Evolutionary conservation across 2,888 invertebrate species (phyloP).

Genomic region (Philaethria dido): DNA sequence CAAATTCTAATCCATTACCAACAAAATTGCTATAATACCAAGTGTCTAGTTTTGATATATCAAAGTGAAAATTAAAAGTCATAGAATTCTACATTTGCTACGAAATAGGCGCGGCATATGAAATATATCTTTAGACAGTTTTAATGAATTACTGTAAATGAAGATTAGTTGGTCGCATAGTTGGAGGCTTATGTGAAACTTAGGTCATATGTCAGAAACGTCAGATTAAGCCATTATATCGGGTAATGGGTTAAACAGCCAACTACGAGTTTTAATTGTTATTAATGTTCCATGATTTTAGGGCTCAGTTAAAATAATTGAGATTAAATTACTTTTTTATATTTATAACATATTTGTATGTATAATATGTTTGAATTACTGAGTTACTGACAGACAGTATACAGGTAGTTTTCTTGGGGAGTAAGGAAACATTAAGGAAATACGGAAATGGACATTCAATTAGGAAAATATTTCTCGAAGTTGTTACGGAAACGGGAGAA

Average conservation of each 20-base stretch:
- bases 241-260: conserved; percentile 41
- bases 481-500: no score
- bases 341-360: neutral
- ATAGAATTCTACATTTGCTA: neutral
- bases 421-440: no score
- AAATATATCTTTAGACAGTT: conserved; percentile 18
- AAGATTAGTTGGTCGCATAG: conserved; percentile 26
- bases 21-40: no score
- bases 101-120: neutral
- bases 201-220: conserved; percentile 29
- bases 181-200: conserved; percentile 29
- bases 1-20: no score
- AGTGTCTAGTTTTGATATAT: no score
- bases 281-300: conserved; percentile 35
- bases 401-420: no score
- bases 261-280: conserved; percentile 40
- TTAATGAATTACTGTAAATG: conserved; percentile 25
- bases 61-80: no score
- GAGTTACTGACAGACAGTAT: no score
- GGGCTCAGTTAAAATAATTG: conserved; percentile 16
- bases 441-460: no score
- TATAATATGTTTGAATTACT: no score
- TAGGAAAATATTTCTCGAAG: no score
- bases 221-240: conserved; percentile 31
- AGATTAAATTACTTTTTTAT: neutral